Evolutionary conservation across 2,888 invertebrate species (phyloP).

Genomic region (Spialia ferax): DNA sequence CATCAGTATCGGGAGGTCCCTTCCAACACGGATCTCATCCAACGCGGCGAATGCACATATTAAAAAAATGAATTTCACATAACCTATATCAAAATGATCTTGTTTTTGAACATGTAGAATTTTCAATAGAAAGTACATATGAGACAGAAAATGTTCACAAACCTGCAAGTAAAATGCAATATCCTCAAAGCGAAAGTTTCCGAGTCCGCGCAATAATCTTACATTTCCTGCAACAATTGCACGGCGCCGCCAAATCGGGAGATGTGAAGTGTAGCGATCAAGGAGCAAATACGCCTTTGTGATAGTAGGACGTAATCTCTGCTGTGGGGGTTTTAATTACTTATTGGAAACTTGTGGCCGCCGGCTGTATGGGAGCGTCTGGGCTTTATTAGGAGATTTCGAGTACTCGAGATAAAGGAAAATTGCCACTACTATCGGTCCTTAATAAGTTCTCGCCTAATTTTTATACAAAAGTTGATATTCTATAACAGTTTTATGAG

Average conservation of each 20-base stretch:
- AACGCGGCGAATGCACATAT: no score
- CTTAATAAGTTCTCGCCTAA: background rate
- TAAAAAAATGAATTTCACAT: no score
- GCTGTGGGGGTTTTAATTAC: constrained; percentile 84
- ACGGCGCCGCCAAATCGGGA: constrained; percentile 63
- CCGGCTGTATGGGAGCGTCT: constrained; percentile 72
- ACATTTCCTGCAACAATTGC: constrained; percentile 47
- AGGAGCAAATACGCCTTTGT: constrained; percentile 75
- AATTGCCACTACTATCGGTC: constrained; percentile 51
- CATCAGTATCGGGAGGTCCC: no score
- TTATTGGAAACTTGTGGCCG: constrained; percentile 86
- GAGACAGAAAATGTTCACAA: background rate
- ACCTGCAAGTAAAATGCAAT: constrained; percentile 4
- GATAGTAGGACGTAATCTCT: constrained; percentile 74
- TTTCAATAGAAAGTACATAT: background rate
- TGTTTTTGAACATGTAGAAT: background rate
- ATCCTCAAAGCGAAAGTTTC: constrained; percentile 1
- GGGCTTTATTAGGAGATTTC: constrained; percentile 77
- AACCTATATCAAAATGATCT: no score
- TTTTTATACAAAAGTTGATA: background rate
- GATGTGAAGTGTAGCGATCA: constrained; percentile 67
- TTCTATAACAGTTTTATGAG: background rate
- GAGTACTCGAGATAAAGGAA: constrained; percentile 60
- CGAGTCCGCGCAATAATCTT: constrained; percentile 35
- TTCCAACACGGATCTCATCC: no score